Evolutionary conservation across 1,140 invertebrate species (phyloP).

Genomic region (Drosophila ambigua): DNA sequence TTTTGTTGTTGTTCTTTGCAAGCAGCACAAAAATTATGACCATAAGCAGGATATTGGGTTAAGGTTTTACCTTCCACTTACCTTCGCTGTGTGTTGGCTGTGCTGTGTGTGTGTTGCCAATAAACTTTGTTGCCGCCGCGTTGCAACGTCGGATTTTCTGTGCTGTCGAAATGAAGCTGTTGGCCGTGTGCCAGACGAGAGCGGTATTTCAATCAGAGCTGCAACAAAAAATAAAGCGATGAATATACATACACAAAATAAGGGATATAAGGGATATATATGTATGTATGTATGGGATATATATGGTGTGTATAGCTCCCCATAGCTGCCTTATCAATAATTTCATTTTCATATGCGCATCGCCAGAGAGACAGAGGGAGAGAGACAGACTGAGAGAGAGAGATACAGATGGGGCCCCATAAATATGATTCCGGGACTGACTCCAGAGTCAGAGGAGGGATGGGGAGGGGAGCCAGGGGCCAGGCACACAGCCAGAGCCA

Average conservation of each 20-base stretch:
- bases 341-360: conserved; percentile 71
- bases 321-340: conserved; percentile 67
- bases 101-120: conserved; percentile 37
- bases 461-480: no score
- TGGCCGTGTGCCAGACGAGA: conserved; percentile 41
- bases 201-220: conserved; percentile 69
- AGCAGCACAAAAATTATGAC: conserved; percentile 73
- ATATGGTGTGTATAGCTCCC: background rate
- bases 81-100: conserved; percentile 20
- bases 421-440: conserved; percentile 57
- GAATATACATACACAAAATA: background rate
- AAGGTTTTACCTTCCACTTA: conserved; percentile 55
- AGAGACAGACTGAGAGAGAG: background rate
- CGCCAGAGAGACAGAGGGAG: conserved; percentile 15
- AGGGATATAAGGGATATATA: no score
- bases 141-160: conserved; percentile 59
- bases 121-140: conserved; percentile 61
- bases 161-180: conserved; percentile 69
- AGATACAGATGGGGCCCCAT: conserved; percentile 58
- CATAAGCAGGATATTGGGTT: conserved; percentile 81
- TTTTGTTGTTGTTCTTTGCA: conserved; percentile 2
- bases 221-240: conserved; percentile 19
- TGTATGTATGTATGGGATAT: background rate
- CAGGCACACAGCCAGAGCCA: no score
- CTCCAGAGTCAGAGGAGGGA: no score